Evolutionary conservation across 2,888 invertebrate species (phyloP).

Genomic region (Himalopsyche kuldschensis): DNA sequence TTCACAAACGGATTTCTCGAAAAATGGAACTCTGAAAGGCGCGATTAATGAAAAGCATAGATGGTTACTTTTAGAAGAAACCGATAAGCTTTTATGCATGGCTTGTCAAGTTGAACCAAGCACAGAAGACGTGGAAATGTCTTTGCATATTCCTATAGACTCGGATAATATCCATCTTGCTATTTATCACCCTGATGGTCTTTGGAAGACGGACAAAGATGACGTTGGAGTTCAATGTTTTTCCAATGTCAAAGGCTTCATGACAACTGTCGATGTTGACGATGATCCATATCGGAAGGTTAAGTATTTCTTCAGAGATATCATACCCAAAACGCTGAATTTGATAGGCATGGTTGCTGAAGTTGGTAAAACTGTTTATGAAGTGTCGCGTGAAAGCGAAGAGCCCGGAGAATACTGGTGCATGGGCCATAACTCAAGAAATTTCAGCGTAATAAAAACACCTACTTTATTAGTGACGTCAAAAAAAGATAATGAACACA

Average conservation of each 20-base stretch:
- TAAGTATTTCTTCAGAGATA: constrained; percentile 35
- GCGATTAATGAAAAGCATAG: constrained; percentile 24
- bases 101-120: constrained; percentile 50
- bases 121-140: constrained; percentile 45
- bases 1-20: constrained; percentile 19
- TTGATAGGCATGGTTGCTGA: constrained; percentile 16
- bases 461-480: constrained; percentile 58
- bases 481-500: constrained; percentile 48
- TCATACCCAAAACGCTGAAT: constrained; percentile 2
- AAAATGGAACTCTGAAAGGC: constrained; percentile 15
- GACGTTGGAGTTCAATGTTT: constrained; percentile 63
- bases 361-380: constrained; percentile 52
- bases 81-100: constrained; percentile 47
- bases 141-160: constrained; percentile 11
- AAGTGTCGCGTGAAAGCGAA: constrained; percentile 55
- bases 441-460: constrained; percentile 56
- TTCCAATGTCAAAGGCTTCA: constrained; percentile 61
- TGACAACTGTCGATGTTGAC: constrained; percentile 52
- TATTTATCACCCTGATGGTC: constrained; percentile 59
- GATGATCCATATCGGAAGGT: constrained; percentile 43
- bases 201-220: constrained; percentile 54
- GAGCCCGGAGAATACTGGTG: constrained; percentile 69
- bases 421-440: constrained; percentile 58
- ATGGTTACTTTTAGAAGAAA: constrained; percentile 41
- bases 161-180: constrained; percentile 51